Conservation (phyloP, 2,113 vertebrate species). For the Actinemys pallida region DNA sequence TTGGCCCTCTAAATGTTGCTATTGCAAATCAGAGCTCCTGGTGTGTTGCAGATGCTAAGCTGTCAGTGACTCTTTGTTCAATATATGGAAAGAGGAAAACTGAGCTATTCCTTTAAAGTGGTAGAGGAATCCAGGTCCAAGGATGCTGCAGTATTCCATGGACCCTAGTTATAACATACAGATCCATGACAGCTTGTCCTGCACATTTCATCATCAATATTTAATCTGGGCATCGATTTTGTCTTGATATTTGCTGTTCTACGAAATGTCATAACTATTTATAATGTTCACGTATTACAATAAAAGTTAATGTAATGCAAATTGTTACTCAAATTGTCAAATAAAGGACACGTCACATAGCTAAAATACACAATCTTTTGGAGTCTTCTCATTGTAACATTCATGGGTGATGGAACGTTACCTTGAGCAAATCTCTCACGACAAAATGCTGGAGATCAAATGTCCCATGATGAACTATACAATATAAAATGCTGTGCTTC, state of each 20-base stretch:
- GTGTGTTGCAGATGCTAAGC: not conserved
- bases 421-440: accelerated
- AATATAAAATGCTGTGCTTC: not conserved
- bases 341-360: not conserved
- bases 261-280: not conserved
- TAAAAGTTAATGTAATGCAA: not conserved
- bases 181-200: not conserved
- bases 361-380: not conserved
- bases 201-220: not conserved
- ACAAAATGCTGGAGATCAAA: not conserved
- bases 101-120: not conserved
- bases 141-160: not conserved
- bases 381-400: accelerated
- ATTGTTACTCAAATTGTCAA: not conserved
- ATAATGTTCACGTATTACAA: not conserved
- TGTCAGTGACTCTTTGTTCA: not conserved
- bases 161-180: not conserved
- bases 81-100: not conserved
- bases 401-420: not conserved
- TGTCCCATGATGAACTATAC: not conserved
- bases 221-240: not conserved
- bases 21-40: not conserved
- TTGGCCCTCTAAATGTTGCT: not conserved
- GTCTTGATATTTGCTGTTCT: not conserved
- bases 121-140: not conserved